phyloP scores from a whole-genome alignment of 1,140 invertebrate genomes.

The Drosophila melanogaster region Release_6_plus_ISO1_MT NT_033779.5:12664001-12664500 shows the following conservation, averaged over 20 bases:
- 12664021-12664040: conserved; percentile 11
- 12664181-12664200: conserved; percentile 85
- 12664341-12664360: background rate
- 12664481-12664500: conserved; percentile 72
- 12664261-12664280: conserved; percentile 20
- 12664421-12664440: conserved; percentile 81
- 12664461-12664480: conserved; percentile 38
- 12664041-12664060: conserved; percentile 43
- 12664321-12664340: conserved; percentile 12
- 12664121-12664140: background rate
- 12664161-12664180: conserved; percentile 84
- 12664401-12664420: conserved; percentile 81
- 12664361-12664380: conserved; percentile 65
- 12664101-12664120: background rate
- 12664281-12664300: conserved; percentile 77
- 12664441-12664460: conserved; percentile 33
- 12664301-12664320: conserved; percentile 67
- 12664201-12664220: conserved; percentile 84
- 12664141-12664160: conserved; percentile 10
- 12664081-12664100: conserved; percentile 1
- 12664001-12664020: conserved; percentile 70
- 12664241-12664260: conserved; percentile 39
- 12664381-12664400: conserved; percentile 68
- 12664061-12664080: conserved; percentile 44
- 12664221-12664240: conserved; percentile 32